A percentile compares a stretch with the other conserved stretches of the same genome.
These are phyloP conservation scores for Hirtodrosophila alboralis DNA, from an alignment of 2,888 invertebrate species.

Conservation along the genomic window DNA sequence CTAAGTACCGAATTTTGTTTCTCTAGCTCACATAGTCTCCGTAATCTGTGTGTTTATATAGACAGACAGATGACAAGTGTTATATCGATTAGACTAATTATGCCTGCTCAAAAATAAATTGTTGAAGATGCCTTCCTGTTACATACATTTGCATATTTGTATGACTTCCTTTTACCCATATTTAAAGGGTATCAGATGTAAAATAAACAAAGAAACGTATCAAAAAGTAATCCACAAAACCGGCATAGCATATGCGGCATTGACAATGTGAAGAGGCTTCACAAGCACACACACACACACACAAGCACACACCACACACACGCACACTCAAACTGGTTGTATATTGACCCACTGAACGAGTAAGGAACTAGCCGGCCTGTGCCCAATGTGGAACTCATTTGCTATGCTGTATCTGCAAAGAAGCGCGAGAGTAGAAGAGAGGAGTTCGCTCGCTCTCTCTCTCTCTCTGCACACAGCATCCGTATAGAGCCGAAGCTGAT, in stretches of 20 bases:
- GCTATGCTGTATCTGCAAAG: conserved; percentile 64
- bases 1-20: too few species aligned
- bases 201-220: conserved; percentile 28
- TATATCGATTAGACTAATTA: too few species aligned
- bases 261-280: conserved; percentile 33
- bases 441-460: not conserved
- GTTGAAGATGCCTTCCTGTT: too few species aligned
- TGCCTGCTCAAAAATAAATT: too few species aligned
- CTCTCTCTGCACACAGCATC: conserved; percentile 48
- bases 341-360: conserved; percentile 81
- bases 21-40: too few species aligned
- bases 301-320: conserved; percentile 11
- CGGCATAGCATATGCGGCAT: conserved; percentile 59
- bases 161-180: too few species aligned
- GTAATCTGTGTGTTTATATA: too few species aligned
- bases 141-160: too few species aligned
- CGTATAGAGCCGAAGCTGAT: conserved; percentile 45
- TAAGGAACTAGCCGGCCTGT: conserved; percentile 38
- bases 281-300: conserved; percentile 10
- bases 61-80: too few species aligned
- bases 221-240: conserved; percentile 67
- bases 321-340: conserved; percentile 51
- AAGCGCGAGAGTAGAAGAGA: conserved; percentile 9
- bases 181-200: too few species aligned
- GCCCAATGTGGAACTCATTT: conserved; percentile 44